Percentiles rank a stretch among this genome's conserved stretches.
Conservation (phyloP, 2,797 vertebrate species). For the Nannoperca australis region DNA sequence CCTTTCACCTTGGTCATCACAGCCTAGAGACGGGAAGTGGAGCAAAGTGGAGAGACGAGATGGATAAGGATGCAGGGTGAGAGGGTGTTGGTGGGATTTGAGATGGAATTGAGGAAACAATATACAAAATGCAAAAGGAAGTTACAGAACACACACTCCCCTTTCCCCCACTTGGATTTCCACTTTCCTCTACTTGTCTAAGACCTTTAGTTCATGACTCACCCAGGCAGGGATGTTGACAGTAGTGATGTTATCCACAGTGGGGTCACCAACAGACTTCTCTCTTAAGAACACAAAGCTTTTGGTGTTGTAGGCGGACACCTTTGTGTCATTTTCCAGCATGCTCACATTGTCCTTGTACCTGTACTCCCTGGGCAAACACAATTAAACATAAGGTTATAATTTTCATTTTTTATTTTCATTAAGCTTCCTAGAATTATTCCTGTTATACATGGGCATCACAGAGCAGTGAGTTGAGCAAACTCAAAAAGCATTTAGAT, state of each 20-base stretch:
- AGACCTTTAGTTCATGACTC: slow-evolving; percentile 56
- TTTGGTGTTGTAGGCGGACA: slow-evolving; percentile 82
- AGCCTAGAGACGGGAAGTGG: slow-evolving; percentile 70
- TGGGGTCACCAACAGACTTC: slow-evolving; percentile 84
- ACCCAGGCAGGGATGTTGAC: slow-evolving; percentile 87
- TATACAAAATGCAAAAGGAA: slow-evolving; percentile 26
- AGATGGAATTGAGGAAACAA: slow-evolving; percentile 17
- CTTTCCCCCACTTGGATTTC: slow-evolving; percentile 23
- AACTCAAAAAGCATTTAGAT: background rate
- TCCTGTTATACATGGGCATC: background rate
- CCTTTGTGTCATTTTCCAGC: slow-evolving; percentile 76
- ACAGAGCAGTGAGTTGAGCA: background rate
- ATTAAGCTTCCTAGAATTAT: background rate
- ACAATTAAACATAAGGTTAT: background rate
- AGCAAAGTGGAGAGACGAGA: slow-evolving; percentile 3
- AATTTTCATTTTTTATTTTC: background rate
- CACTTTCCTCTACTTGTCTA: slow-evolving; percentile 10
- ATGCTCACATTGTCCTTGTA: slow-evolving; percentile 85
- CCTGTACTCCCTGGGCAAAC: slow-evolving; percentile 84
- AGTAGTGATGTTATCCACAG: slow-evolving; percentile 79
- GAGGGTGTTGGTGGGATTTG: background rate
- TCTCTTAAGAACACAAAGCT: slow-evolving; percentile 84
- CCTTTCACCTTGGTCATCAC: slow-evolving; percentile 80
- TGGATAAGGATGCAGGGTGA: slow-evolving; percentile 1
- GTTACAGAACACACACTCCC: slow-evolving; percentile 11